phyloP scores from a whole-genome alignment of 2,888 invertebrate genomes.

The Nemurella pictetii region DNA sequence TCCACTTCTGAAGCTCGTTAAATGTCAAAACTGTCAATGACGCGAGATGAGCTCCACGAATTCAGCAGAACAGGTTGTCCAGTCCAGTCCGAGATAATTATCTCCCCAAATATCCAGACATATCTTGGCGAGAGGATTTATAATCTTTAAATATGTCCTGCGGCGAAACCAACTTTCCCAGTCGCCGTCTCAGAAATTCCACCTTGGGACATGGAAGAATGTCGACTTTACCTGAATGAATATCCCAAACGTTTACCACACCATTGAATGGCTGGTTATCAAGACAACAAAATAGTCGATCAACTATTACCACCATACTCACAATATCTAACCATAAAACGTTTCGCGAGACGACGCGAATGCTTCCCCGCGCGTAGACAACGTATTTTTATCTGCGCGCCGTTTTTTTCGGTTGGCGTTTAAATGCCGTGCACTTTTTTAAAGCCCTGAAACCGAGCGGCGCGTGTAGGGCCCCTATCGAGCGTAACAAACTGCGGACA shows the following conservation, averaged over 20 bases:
- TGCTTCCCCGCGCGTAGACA: not conserved
- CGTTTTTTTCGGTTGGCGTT: slow-evolving; percentile 12
- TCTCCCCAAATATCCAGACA: not conserved
- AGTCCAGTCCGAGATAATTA: not conserved
- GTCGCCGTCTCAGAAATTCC: slow-evolving; percentile 11
- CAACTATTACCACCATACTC: not conserved
- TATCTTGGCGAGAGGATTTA: not conserved
- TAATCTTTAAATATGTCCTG: not conserved
- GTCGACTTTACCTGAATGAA: not conserved
- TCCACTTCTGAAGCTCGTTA: not conserved
- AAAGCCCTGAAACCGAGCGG: slow-evolving; percentile 16
- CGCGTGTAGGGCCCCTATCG: slow-evolving; percentile 28
- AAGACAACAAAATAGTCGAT: not conserved
- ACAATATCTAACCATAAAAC: not conserved
- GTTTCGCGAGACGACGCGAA: not conserved
- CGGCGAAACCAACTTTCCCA: slow-evolving; percentile 3
- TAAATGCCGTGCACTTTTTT: slow-evolving; percentile 21
- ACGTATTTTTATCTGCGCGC: not conserved
- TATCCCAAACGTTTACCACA: not conserved
- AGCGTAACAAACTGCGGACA: slow-evolving; percentile 28
- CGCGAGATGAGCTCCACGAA: not conserved
- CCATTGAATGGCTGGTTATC: not conserved
- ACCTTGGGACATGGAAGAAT: slow-evolving; percentile 8
- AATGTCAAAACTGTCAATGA: not conserved
- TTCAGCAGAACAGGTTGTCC: not conserved